Evolutionary conservation across 2,113 vertebrate species (phyloP).

Genomic region (Gymnorhina tibicen): DNA sequence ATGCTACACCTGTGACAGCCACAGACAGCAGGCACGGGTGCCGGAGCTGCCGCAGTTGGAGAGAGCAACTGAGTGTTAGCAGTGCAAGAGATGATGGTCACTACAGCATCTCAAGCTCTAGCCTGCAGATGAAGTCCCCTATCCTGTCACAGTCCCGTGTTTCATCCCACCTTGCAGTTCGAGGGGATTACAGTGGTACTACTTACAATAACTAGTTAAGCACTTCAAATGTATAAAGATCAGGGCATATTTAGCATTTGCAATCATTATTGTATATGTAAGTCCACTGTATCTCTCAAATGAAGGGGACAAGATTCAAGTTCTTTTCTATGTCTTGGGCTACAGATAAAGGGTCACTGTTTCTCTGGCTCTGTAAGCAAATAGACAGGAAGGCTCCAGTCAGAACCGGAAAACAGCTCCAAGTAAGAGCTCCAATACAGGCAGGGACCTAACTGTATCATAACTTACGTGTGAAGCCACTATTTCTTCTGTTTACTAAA

Average conservation of each 20-base stretch:
- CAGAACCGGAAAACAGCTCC: neutral
- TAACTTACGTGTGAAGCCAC: fast-evolving
- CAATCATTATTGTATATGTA: fast-evolving
- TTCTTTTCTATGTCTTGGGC: too few species aligned
- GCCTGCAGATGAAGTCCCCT: neutral
- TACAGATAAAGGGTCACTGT: neutral
- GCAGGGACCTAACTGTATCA: fast-evolving
- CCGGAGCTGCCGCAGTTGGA: fast-evolving
- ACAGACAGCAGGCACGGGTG: neutral
- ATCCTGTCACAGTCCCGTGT: fast-evolving
- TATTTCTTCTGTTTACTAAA: neutral
- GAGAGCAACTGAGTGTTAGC: fast-evolving
- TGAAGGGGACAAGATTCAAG: fast-evolving
- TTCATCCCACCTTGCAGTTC: fast-evolving
- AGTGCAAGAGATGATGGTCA: too few species aligned
- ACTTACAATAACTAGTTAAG: neutral
- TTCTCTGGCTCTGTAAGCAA: neutral
- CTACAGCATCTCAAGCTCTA: neutral
- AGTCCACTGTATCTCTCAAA: neutral
- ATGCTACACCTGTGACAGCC: neutral
- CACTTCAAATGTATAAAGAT: too few species aligned
- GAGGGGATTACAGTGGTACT: fast-evolving
- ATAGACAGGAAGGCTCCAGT: neutral
- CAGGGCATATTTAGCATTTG: neutral
- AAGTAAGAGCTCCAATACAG: neutral